phyloP scores from a whole-genome alignment of 1,140 invertebrate species.

The Zaprionus davidi region DNA sequence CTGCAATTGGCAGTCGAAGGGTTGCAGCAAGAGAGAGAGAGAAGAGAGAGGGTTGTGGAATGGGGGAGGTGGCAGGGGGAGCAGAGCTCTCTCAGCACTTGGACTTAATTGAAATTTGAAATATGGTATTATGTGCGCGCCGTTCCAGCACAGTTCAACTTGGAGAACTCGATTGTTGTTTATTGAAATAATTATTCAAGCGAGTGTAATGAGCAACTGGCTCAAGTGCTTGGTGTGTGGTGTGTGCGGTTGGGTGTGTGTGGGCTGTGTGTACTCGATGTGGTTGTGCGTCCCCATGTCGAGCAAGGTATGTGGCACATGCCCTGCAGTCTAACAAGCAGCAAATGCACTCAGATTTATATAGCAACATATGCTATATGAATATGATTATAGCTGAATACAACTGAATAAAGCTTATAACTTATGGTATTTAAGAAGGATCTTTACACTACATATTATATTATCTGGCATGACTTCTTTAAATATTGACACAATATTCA shows the following conservation, averaged over 20 bases:
- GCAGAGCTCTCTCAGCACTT: slow-evolving; percentile 80
- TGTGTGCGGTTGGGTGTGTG: slow-evolving; percentile 2
- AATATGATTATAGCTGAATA: too few relatives aligned
- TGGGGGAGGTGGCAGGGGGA: neutral
- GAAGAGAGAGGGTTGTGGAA: slow-evolving; percentile 1
- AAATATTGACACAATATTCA: too few relatives aligned
- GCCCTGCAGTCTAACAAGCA: neutral
- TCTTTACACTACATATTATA: too few relatives aligned
- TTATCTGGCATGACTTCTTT: too few relatives aligned
- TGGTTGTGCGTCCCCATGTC: slow-evolving; percentile 9
- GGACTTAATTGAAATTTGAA: slow-evolving; percentile 84
- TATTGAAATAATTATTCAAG: slow-evolving; percentile 80
- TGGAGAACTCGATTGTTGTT: slow-evolving; percentile 64
- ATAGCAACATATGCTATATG: too few relatives aligned
- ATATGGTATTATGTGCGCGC: slow-evolving; percentile 82
- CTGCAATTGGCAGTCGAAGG: slow-evolving; percentile 61
- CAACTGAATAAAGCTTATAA: too few relatives aligned
- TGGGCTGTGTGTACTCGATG: neutral
- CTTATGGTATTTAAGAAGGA: too few relatives aligned
- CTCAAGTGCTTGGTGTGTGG: slow-evolving; percentile 56
- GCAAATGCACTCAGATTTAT: neutral
- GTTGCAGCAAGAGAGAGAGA: neutral
- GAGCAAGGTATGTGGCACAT: slow-evolving; percentile 25
- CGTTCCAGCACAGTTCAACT: slow-evolving; percentile 77
- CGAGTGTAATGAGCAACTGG: slow-evolving; percentile 81